A percentile compares a stretch with the other conserved stretches of the same genome.
These are phyloP conservation scores for Okamejei kenojei DNA, from an alignment of 2,797 vertebrate species.

Conservation along the genomic window DNA sequence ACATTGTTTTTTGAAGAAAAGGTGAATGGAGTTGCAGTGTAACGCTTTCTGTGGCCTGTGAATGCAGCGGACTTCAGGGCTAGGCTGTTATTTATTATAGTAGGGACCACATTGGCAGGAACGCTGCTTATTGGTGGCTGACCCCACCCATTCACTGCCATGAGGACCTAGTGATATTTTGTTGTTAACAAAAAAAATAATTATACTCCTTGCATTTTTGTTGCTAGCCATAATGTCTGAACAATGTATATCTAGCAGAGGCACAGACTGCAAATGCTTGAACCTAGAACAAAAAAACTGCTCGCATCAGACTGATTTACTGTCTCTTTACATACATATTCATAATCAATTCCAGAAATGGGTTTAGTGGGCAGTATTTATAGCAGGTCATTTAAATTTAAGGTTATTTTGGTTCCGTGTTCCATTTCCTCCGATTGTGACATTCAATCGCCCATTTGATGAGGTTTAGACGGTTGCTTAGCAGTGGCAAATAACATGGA, in stretches of 20 bases:
- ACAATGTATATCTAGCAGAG: no score
- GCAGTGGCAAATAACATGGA: background rate
- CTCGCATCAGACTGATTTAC: background rate
- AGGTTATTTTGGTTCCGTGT: background rate
- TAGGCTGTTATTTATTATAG: background rate
- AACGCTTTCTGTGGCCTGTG: background rate
- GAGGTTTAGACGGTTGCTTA: background rate
- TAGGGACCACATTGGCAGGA: background rate
- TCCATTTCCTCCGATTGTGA: constrained; percentile 8
- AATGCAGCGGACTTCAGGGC: background rate
- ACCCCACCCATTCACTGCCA: background rate
- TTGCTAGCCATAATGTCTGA: background rate
- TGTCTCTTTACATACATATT: background rate
- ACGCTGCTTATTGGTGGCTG: background rate
- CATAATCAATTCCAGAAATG: background rate
- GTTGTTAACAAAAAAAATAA: no score
- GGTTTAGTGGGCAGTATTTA: background rate
- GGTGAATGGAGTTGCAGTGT: background rate
- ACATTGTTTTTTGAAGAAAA: background rate
- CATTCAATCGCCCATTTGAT: background rate
- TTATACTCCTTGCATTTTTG: background rate
- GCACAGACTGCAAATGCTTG: no score
- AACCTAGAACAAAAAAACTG: no score
- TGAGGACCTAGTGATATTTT: background rate
- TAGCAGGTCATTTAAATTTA: background rate